phyloP scores from a whole-genome alignment of 2,797 vertebrate species.

The Eleutherodactylus coqui region DNA sequence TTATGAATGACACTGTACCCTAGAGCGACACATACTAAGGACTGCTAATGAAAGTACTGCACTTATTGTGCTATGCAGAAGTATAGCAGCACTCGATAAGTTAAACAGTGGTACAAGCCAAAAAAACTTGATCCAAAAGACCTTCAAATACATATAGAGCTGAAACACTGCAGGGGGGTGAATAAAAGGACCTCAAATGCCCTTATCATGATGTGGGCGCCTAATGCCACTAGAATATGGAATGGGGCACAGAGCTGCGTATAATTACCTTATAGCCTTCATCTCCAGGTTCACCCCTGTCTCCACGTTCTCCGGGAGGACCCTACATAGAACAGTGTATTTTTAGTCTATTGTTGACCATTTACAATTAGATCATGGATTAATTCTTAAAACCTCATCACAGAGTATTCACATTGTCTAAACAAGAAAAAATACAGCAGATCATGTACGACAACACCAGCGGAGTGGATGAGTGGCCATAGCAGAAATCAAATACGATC shows the following conservation, averaged over 20 bases:
- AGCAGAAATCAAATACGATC: too few species aligned
- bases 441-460: not conserved
- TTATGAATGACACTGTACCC: not conserved
- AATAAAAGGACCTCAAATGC: too few species aligned
- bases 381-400: not conserved
- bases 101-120: too few species aligned
- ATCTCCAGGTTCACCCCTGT: slow-evolving; percentile 88
- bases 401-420: not conserved
- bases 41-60: not conserved
- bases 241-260: not conserved
- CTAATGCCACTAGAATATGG: not conserved
- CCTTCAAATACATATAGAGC: too few species aligned
- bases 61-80: too few species aligned
- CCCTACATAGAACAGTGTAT: slow-evolving; percentile 81
- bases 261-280: slow-evolving; percentile 89
- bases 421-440: not conserved
- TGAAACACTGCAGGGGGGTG: too few species aligned
- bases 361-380: not conserved
- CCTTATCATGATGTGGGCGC: too few species aligned
- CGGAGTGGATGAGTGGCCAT: too few species aligned
- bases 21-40: not conserved
- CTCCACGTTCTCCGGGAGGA: slow-evolving; percentile 83
- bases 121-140: too few species aligned
- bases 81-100: too few species aligned
- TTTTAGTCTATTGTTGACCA: slow-evolving; percentile 37